These are phyloP conservation scores for Mormyrops boulengeri DNA, from an alignment of 2,797 vertebrate species.

Conservation along the genomic window DNA sequence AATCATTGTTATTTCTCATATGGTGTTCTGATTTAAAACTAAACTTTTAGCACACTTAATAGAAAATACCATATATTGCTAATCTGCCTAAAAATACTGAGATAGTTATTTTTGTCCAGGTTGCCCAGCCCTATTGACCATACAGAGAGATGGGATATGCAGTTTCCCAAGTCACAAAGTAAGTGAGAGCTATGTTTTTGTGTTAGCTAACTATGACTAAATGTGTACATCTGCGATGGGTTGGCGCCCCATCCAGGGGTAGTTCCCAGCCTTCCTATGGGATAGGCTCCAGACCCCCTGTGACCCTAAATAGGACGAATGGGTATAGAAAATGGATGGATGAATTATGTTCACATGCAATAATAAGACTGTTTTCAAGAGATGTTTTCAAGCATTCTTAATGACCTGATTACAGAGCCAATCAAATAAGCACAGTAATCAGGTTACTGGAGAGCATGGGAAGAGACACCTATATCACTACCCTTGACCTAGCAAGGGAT, in stretches of 20 bases:
- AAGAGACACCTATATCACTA: background rate
- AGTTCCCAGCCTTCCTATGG: background rate
- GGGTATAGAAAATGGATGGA: background rate
- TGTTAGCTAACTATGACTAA: background rate
- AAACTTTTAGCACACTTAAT: background rate
- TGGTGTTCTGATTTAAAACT: background rate
- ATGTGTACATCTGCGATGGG: background rate
- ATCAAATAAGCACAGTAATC: background rate
- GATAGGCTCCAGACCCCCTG: background rate
- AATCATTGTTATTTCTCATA: background rate
- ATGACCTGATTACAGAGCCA: background rate
- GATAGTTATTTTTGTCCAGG: background rate
- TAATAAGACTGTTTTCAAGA: background rate
- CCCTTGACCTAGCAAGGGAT: background rate
- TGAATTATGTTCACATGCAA: background rate
- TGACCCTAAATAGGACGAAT: background rate
- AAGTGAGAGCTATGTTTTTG: background rate
- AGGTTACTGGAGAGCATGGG: background rate
- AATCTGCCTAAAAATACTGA: background rate
- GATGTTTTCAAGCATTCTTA: background rate
- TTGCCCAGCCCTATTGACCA: background rate
- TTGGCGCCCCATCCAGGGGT: background rate
- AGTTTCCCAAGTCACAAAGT: background rate
- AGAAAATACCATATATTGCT: background rate
- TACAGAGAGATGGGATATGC: background rate